Conservation (phyloP, 23 tunicate species). For the Ciona savignyi region DNA sequence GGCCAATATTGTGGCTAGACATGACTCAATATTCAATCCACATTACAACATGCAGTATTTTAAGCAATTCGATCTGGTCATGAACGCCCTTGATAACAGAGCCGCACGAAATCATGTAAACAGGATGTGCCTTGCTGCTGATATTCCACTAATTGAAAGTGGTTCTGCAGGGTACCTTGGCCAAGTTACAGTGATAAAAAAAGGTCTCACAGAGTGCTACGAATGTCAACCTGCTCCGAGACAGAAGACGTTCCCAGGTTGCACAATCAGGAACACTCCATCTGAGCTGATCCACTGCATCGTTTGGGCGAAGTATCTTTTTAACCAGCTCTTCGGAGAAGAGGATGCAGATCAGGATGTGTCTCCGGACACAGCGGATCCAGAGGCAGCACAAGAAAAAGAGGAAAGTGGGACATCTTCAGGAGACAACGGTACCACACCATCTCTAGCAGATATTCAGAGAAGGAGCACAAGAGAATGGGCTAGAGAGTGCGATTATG, state of each 20-base stretch:
- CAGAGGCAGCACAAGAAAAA: constrained; percentile 61
- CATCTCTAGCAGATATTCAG: constrained; percentile 6
- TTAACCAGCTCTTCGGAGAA: constrained; percentile 92
- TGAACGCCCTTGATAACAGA: constrained; percentile 77
- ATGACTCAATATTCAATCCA: constrained; percentile 82
- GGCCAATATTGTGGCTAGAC: constrained; percentile 51
- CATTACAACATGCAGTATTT: constrained; percentile 74
- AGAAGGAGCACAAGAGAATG: constrained; percentile 66
- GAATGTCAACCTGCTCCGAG: constrained; percentile 87
- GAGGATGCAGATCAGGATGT: constrained; percentile 97
- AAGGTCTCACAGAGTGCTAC: constrained; percentile 72
- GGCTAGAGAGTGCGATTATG: constrained; percentile 70
- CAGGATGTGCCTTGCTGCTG: constrained; percentile 82
- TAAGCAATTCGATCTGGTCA: constrained; percentile 72
- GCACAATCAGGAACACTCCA: constrained; percentile 94
- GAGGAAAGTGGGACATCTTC: constrained; percentile 2
- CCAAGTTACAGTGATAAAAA: constrained; percentile 68
- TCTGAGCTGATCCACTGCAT: constrained; percentile 90
- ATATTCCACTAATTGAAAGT: constrained; percentile 82
- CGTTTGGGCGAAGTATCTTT: constrained; percentile 93
- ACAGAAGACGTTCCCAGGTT: constrained; percentile 85
- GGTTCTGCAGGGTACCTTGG: constrained; percentile 94
- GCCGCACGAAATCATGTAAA: constrained; percentile 94
- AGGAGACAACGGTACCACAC: neutral
- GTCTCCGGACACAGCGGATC: constrained; percentile 91